Evolutionary conservation across 2,888 invertebrate genomes (phyloP).

Genomic region (Polia nebulosa): DNA sequence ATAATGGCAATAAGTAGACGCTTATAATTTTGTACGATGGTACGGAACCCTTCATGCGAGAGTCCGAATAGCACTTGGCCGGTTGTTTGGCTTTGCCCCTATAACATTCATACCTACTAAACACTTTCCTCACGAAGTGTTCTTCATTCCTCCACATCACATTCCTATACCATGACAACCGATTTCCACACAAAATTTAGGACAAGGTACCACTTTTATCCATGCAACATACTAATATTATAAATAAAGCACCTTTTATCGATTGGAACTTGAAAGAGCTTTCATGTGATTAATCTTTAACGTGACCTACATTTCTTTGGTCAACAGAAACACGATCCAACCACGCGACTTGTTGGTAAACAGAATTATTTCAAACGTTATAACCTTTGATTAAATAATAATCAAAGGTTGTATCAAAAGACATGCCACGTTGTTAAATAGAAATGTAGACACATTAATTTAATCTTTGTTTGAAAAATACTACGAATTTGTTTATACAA

Average conservation of each 20-base stretch:
- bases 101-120: too few species aligned
- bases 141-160: too few species aligned
- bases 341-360: slow-evolving; percentile 9
- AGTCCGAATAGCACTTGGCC: too few species aligned
- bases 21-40: too few species aligned
- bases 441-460: neutral
- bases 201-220: neutral
- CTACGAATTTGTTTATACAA: neutral
- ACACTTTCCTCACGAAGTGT: too few species aligned
- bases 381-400: too few species aligned
- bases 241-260: slow-evolving; percentile 15
- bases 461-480: neutral
- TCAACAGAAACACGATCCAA: slow-evolving; percentile 7
- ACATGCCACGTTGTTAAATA: slow-evolving; percentile 18
- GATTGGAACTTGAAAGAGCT: slow-evolving; percentile 31
- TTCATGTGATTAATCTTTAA: slow-evolving; percentile 20
- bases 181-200: too few species aligned
- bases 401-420: slow-evolving; percentile 1
- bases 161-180: too few species aligned
- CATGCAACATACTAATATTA: neutral
- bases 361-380: slow-evolving; percentile 9
- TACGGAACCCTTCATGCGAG: too few species aligned
- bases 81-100: too few species aligned
- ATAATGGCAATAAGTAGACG: too few species aligned
- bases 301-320: slow-evolving; percentile 4